These are phyloP conservation scores for Pitta sordida DNA, from an alignment of 2,113 vertebrate species.

Conservation along the genomic window DNA sequence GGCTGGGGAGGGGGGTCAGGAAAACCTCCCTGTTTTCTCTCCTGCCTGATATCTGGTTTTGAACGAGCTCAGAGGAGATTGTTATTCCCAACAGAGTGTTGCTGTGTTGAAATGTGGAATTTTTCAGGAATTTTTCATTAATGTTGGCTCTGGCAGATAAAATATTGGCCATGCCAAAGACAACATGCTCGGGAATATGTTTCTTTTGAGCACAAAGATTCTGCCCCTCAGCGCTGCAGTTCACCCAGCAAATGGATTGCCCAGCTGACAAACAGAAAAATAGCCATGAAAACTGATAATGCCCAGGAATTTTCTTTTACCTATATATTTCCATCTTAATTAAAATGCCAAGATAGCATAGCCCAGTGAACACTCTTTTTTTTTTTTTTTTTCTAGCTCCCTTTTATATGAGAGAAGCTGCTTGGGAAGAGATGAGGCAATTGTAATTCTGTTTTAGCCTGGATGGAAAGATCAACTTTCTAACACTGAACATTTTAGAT, in stretches of 20 bases:
- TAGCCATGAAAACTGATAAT: not conserved
- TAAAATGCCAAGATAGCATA: not conserved
- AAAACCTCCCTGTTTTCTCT: not conserved
- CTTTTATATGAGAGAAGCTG: not conserved
- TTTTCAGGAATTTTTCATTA: slow-evolving; percentile 71
- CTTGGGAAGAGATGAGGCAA: not conserved
- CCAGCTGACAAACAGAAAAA: not conserved
- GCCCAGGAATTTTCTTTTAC: not conserved
- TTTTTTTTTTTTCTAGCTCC: not conserved
- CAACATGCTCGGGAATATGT: slow-evolving; percentile 56
- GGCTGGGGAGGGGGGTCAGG: not conserved
- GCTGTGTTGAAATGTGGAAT: slow-evolving; percentile 49
- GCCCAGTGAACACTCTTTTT: not conserved
- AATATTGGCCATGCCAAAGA: slow-evolving; percentile 54
- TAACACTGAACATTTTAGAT: not conserved
- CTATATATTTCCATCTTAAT: not conserved
- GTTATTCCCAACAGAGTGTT: slow-evolving; percentile 27
- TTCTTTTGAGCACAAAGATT: not conserved
- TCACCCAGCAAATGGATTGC: not conserved
- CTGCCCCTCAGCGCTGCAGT: not conserved
- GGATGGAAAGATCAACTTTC: not conserved
- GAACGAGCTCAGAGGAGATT: not conserved
- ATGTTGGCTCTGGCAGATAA: slow-evolving; percentile 58
- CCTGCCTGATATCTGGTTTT: not conserved
- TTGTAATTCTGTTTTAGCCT: not conserved